phyloP scores from a whole-genome alignment of 2,888 invertebrate species.

The Minunthozetes semirufus region DNA sequence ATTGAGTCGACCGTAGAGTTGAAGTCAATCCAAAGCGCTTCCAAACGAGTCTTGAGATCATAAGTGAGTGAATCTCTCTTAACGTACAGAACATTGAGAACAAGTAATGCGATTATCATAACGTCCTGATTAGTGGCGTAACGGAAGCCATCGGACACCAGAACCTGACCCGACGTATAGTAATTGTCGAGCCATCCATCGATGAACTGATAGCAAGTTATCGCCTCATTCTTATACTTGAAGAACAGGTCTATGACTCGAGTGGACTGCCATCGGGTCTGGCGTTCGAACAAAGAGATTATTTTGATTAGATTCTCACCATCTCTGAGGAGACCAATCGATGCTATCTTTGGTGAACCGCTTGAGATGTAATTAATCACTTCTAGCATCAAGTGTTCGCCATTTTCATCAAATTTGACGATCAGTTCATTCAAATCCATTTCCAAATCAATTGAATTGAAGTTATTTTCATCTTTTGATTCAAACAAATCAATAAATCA shows the following conservation, averaged over 20 bases:
- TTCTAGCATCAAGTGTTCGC: constrained; percentile 3
- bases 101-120: constrained; percentile 2
- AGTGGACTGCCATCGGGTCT: constrained; percentile 25
- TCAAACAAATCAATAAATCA: neutral
- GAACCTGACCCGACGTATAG: neutral
- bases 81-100: constrained; percentile 21
- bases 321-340: constrained; percentile 13
- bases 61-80: constrained; percentile 20
- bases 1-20: constrained; percentile 10
- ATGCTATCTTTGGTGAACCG: neutral
- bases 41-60: constrained; percentile 31
- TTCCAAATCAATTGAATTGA: constrained; percentile 16
- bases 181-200: constrained; percentile 19
- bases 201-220: constrained; percentile 3
- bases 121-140: constrained; percentile 11
- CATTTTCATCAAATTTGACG: neutral
- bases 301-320: neutral
- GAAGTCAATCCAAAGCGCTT: constrained; percentile 29
- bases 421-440: constrained; percentile 17
- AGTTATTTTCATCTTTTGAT: neutral
- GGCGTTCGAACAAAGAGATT: constrained; percentile 11
- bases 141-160: constrained; percentile 5
- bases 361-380: constrained; percentile 10
- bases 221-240: constrained; percentile 21
- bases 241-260: constrained; percentile 18